Evolutionary conservation across 2,888 invertebrate genomes (phyloP), one percentile per base, ranked within the genome.

Genomic region (Hanleya hanleyi): DNA sequence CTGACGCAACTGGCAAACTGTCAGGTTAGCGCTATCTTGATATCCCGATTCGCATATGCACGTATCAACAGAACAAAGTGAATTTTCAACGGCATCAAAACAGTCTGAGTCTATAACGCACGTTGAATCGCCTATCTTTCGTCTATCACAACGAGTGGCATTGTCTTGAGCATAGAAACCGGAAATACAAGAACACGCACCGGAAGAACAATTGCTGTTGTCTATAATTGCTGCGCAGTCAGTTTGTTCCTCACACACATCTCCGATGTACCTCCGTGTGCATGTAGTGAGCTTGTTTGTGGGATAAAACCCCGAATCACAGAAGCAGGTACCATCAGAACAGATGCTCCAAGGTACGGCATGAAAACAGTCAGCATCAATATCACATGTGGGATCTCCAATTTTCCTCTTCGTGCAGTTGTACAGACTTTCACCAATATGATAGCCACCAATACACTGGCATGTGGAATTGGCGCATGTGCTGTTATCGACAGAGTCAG

Each of bases 401-500:
- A 73, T 69, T n/a, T 37, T 18, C 37, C 77, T 69, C 9, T 32
- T 4, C 2, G 22, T 57, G 29, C 57, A 57, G 15, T 29, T 26
- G 12, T 29, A 32, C 29, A 57, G 26, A 57, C 9, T 57, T 18
- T 57, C 57, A 4, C 29, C 57, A 1, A 32, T 22, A 26, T 57
- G 57, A 9, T 57, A 57, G 1, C 57, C 57, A 18, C 26, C 15
- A 4, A 29, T 29, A 57, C 57, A 57, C 29, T 22, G 1, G 32
- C 57, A 57, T 1, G 57, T 57, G 9, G 22, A 18, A 26, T 57
- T 57, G 66, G 22, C 70, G 51, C 85, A 83, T 35, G 67, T 64
- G 72, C 84, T 83, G 67, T 77, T 73, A 47, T 65, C 69, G 6
- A 84, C 74, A 5, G 80, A 78, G 4, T 73, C 73, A 15, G 70